These are phyloP conservation scores for Typhlichthys subterraneus DNA, from an alignment of 2,797 vertebrate species.

Conservation along the genomic window DNA sequence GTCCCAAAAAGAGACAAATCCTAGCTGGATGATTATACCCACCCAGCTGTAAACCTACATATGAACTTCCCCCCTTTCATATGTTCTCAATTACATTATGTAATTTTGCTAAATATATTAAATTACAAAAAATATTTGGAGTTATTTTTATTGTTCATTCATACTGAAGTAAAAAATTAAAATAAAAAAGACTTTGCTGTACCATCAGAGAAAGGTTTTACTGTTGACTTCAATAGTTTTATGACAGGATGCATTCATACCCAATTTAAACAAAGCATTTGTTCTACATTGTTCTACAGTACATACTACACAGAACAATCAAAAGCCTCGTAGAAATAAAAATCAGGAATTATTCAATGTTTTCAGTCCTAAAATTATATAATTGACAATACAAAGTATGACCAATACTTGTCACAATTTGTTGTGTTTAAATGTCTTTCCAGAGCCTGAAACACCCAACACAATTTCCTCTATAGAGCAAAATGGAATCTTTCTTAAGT, in stretches of 20 bases:
- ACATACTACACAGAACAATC: not conserved
- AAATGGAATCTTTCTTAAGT: slow-evolving; percentile 28
- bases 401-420: not conserved
- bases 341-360: not conserved
- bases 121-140: slow-evolving; percentile 3
- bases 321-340: slow-evolving; percentile 24
- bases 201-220: slow-evolving; percentile 24
- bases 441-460: slow-evolving; percentile 14
- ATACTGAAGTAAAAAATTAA: slow-evolving; percentile 46
- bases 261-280: not conserved
- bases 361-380: slow-evolving; percentile 13
- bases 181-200: not conserved
- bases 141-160: slow-evolving; percentile 54
- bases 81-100: not conserved
- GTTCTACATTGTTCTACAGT: no score
- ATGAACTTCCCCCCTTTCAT: not conserved
- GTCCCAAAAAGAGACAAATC: not conserved
- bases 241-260: slow-evolving; percentile 12
- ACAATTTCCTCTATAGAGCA: slow-evolving; percentile 24
- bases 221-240: slow-evolving; percentile 9
- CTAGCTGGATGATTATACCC: not conserved
- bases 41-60: not conserved
- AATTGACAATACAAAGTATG: slow-evolving; percentile 12
- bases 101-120: not conserved
- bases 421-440: slow-evolving; percentile 4